phyloP scores from a whole-genome alignment of 2,888 invertebrate species.

The Cephus runcator region DNA sequence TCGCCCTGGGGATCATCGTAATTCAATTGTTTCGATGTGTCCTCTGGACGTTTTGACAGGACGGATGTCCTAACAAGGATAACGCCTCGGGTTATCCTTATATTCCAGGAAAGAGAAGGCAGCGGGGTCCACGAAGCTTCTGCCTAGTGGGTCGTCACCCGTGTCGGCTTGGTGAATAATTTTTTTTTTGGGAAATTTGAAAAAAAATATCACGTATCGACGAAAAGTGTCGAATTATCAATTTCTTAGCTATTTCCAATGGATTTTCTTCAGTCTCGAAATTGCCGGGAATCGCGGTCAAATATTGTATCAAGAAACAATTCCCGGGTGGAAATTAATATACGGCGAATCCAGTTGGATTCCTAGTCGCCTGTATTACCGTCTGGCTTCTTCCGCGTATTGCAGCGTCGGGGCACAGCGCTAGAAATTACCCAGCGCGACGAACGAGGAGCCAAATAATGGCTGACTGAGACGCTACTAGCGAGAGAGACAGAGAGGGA shows the following conservation, averaged over 20 bases:
- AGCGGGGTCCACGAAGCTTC: neutral
- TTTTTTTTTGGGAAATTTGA: neutral
- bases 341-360: neutral
- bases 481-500: neutral
- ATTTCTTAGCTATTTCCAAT: no score
- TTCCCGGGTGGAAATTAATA: neutral
- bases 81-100: constrained; percentile 53
- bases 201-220: neutral
- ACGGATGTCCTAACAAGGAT: constrained; percentile 64
- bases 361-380: neutral
- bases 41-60: constrained; percentile 66
- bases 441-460: neutral
- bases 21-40: constrained; percentile 65
- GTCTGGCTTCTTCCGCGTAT: neutral
- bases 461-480: neutral
- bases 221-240: no score
- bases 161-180: neutral
- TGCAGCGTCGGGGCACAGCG: neutral
- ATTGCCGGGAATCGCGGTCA: neutral
- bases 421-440: neutral
- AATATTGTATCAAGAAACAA: neutral
- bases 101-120: neutral
- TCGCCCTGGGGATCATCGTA: constrained; percentile 64
- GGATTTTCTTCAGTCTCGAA: neutral
- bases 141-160: neutral